Evolutionary conservation across 1,140 invertebrate species (phyloP).

Genomic region (Drosophila truncata): DNA sequence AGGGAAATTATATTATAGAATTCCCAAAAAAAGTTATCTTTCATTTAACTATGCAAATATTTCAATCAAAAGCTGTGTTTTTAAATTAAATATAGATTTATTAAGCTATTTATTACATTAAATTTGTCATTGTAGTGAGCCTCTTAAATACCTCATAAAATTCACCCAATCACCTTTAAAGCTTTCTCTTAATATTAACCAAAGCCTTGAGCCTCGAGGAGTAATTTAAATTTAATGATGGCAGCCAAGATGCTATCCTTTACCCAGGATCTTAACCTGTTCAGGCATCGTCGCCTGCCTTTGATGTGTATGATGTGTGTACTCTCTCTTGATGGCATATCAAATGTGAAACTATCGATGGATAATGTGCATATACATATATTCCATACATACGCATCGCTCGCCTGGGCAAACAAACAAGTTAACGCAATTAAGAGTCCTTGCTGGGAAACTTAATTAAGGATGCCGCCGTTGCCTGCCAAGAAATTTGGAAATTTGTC

Average conservation of each 20-base stretch:
- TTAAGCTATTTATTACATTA: not conserved
- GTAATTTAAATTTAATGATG: constrained; percentile 64
- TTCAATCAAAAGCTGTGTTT: not conserved
- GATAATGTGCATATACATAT: constrained; percentile 61
- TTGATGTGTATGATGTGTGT: constrained; percentile 72
- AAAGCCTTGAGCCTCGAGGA: not conserved
- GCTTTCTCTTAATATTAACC: not conserved
- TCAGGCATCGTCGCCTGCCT: constrained; percentile 24
- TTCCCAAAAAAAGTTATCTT: not conserved
- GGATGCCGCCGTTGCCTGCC: constrained; percentile 37
- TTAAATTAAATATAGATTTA: not conserved
- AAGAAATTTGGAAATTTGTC: constrained; percentile 59
- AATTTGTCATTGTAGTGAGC: not conserved
- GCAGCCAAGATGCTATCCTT: constrained; percentile 1
- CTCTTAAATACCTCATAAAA: not conserved
- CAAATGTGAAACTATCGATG: constrained; percentile 81
- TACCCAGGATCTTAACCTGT: not conserved
- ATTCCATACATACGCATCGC: constrained; percentile 24
- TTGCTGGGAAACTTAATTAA: constrained; percentile 71
- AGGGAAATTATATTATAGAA: not conserved
- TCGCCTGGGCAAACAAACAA: constrained; percentile 43
- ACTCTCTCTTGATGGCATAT: constrained; percentile 54
- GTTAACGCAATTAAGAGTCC: constrained; percentile 71
- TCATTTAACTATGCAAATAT: not conserved
- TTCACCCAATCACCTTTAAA: not conserved